Evolutionary conservation across 2,113 vertebrate genomes (phyloP).

Genomic region (Zosterops borbonicus): DNA sequence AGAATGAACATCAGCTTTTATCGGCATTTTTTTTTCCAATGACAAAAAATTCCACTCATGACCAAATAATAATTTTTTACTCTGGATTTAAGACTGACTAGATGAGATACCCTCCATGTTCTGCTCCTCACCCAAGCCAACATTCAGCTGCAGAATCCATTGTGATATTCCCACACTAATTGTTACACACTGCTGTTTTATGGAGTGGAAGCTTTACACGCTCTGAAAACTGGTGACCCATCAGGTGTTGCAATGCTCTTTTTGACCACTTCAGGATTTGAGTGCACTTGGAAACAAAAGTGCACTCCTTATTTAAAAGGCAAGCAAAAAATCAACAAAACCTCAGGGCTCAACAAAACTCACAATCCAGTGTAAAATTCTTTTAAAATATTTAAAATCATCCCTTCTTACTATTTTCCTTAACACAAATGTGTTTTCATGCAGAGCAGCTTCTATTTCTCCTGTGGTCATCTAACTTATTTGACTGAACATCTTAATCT

Average conservation of each 20-base stretch:
- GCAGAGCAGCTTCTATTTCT: neutral
- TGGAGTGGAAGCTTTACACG: neutral
- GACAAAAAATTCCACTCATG: neutral
- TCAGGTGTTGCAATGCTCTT: neutral
- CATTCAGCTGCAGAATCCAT: neutral
- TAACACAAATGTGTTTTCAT: slow-evolving; percentile 9
- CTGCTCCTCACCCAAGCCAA: neutral
- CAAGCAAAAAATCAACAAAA: neutral
- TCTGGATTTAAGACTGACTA: neutral
- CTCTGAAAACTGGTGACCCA: neutral
- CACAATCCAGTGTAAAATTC: neutral
- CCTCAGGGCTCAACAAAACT: neutral
- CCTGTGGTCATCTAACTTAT: slow-evolving; percentile 45
- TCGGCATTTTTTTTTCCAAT: neutral
- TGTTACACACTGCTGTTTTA: neutral
- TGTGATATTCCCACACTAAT: neutral
- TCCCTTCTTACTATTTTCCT: neutral
- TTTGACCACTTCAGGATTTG: neutral
- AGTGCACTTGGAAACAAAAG: neutral
- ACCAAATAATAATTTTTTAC: neutral
- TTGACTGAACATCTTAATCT: slow-evolving; percentile 29
- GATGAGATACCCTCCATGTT: neutral
- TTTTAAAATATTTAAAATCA: neutral
- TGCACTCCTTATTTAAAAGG: neutral
- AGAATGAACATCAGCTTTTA: slow-evolving; percentile 2